Evolutionary conservation across 2,888 invertebrate species (phyloP), one percentile per base, ranked within the genome.

Genomic region (Baccha elongata): DNA sequence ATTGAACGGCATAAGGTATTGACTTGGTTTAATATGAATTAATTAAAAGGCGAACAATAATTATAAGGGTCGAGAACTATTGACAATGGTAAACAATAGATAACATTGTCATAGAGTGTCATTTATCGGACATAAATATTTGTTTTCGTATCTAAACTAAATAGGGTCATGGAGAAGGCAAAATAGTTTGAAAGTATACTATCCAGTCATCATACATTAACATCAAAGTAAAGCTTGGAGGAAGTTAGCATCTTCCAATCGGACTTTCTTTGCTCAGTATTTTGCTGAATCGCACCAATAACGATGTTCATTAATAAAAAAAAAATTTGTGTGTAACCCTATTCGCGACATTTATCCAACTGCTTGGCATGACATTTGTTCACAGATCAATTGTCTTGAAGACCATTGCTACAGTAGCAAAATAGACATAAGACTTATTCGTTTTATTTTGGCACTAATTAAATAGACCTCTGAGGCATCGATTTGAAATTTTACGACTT

Each of bases 81-180:
- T 40, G 32, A 2, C 29, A 52, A 52, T 52, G 26, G 21, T 1
- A 50, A 15, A 26, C 26, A 29, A 19, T 13, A 52, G 29, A 13
- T 23, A 46, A 11, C n/a, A 52, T 21, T 76, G 55, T 55, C 55
- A 69, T 60, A 15, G 1, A 0, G 40, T 21, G 44, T 26, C 6
- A 5, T 23, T 5, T 8, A 32, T 32, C 29, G 8, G 8, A 7
- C 29, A 32, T 7, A 8, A 3, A 32, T 32, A 23, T 23, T 32
- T 8, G 7, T 7, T 8, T 8, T 6, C 1, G 8, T 7, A 8
- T 2, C 3, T 8, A 32, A 4, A 32, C 29, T 53, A 44, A 80
- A 74, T 74, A 50, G 48, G 80, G 80, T 80, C 80, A 80, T 35
- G 64, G 44, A 58, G 64, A 73, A 29, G 58, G 21, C 29, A 17